Evolutionary conservation across 2,113 vertebrate genomes (phyloP).

Genomic region (Antechinus stuartii): DNA sequence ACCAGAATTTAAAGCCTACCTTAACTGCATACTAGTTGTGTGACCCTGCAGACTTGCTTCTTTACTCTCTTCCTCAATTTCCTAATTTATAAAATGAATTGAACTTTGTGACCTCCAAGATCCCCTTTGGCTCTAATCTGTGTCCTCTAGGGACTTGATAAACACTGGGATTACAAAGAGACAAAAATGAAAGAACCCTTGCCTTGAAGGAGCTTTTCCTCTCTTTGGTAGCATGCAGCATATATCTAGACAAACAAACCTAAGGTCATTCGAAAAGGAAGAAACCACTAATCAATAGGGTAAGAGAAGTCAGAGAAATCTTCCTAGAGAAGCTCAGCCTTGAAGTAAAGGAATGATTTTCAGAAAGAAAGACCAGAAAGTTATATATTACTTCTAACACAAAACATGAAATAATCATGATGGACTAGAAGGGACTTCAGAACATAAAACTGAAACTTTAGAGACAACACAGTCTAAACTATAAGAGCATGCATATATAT

Average conservation of each 20-base stretch:
- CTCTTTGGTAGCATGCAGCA: background rate
- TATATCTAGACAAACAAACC: background rate
- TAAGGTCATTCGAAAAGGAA: background rate
- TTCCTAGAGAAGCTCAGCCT: background rate
- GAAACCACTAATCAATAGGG: background rate
- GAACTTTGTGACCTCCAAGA: background rate
- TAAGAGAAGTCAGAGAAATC: background rate
- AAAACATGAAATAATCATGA: background rate
- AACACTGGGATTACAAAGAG: background rate
- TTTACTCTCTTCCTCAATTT: background rate
- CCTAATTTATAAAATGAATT: background rate
- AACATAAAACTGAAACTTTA: background rate
- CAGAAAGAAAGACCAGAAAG: background rate
- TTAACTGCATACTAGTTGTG: background rate
- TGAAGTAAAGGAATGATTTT: background rate
- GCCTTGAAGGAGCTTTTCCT: background rate
- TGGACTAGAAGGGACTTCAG: background rate
- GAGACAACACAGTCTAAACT: background rate
- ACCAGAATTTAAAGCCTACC: conserved; percentile 12
- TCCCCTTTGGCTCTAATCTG: background rate
- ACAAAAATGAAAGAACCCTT: background rate
- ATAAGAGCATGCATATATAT: too few species aligned
- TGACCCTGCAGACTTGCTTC: background rate
- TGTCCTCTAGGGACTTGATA: background rate
- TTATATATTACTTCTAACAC: background rate